phyloP scores from a whole-genome alignment of 2,113 vertebrate genomes.

The Gallinago media region DNA sequence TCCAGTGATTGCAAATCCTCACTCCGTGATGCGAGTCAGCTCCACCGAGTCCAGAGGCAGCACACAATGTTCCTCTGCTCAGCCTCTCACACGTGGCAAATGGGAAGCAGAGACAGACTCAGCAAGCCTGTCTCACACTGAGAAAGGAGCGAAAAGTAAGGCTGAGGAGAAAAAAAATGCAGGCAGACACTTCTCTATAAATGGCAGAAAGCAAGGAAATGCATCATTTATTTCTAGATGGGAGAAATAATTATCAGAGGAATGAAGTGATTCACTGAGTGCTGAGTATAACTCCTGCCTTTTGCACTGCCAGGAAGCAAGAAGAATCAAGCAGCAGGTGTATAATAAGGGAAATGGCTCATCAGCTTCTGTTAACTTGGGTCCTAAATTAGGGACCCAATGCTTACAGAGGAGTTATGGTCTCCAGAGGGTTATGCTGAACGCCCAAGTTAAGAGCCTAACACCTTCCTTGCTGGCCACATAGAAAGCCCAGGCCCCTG shows the following conservation, averaged over 20 bases:
- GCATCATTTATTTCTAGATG: not conserved
- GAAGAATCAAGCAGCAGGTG: not conserved
- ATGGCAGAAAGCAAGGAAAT: slow-evolving; percentile 12
- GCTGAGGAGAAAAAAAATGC: not conserved
- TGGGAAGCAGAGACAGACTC: slow-evolving; percentile 28
- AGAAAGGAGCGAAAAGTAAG: slow-evolving; percentile 54
- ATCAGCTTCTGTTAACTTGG: not conserved
- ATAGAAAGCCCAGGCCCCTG: not conserved
- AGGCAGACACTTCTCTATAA: not conserved
- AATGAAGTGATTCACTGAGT: not conserved
- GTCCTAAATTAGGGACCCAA: not conserved
- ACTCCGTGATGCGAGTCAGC: not conserved
- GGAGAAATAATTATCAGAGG: slow-evolving; percentile 22
- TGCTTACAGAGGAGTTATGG: not conserved
- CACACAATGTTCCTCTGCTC: slow-evolving; percentile 32
- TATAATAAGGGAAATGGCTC: not conserved
- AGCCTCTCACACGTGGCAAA: slow-evolving; percentile 28
- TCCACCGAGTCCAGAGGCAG: not conserved
- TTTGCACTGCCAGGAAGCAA: not conserved
- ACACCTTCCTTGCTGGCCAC: not conserved
- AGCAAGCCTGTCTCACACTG: not conserved
- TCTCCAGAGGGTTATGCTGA: not conserved
- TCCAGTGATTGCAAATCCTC: not conserved
- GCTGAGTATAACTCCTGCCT: not conserved
- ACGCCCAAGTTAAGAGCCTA: not conserved